A percentile compares a stretch with the other conserved stretches of the same genome.
Conservation (phyloP, 2,113 vertebrate species). For the Datnioides undecimradiatus region DNA sequence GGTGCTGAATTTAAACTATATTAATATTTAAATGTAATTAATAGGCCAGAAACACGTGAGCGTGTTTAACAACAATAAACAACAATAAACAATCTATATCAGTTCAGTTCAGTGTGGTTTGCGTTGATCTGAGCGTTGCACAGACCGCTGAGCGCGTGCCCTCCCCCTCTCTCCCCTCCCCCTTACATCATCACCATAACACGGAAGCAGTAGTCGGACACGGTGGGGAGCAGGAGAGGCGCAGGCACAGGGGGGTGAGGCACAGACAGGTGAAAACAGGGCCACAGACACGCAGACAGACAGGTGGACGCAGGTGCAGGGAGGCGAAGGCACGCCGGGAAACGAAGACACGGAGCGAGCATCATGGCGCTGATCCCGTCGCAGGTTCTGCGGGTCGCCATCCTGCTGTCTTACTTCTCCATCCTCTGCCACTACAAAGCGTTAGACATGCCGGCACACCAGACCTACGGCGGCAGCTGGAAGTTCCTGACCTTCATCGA, state of each 20-base stretch:
- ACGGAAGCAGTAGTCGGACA: slow-evolving; percentile 51
- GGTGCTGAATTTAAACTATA: too few relatives aligned
- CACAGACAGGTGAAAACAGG: background rate
- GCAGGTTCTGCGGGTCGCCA: slow-evolving; percentile 94
- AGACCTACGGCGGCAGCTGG: slow-evolving; percentile 99
- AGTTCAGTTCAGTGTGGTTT: too few relatives aligned
- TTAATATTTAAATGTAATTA: too few relatives aligned
- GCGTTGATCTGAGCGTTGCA: too few relatives aligned
- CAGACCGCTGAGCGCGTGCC: too few relatives aligned
- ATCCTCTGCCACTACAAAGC: slow-evolving; percentile 98
- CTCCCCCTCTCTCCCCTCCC: slow-evolving; percentile 29
- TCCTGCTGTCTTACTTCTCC: slow-evolving; percentile 96
- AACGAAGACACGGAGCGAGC: slow-evolving; percentile 21
- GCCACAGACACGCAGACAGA: too few relatives aligned
- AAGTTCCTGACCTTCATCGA: slow-evolving; percentile 99
- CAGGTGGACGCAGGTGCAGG: background rate
- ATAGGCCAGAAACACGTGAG: too few relatives aligned
- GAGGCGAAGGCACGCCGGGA: background rate
- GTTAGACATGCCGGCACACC: slow-evolving; percentile 96
- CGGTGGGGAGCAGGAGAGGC: slow-evolving; percentile 22
- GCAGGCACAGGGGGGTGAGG: slow-evolving; percentile 9
- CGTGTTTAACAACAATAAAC: too few relatives aligned
- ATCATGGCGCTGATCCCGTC: slow-evolving; percentile 97
- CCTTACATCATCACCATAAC: slow-evolving; percentile 62
- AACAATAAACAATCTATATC: too few relatives aligned